Conservation (phyloP, 2,797 vertebrate species). For the Enteromius mattozi region DNA sequence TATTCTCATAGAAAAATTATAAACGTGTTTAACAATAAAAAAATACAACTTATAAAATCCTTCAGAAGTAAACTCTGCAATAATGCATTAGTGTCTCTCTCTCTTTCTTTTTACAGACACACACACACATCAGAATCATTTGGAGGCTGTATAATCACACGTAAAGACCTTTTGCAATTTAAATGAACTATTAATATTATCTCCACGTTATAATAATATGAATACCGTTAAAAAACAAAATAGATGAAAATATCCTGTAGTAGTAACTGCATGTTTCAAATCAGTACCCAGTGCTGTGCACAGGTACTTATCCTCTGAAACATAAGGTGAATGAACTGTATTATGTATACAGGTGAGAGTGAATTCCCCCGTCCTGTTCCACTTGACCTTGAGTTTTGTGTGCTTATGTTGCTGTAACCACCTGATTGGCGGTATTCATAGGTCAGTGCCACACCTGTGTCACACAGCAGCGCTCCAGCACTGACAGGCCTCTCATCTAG, state of each 20-base stretch:
- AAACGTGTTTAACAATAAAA: background rate
- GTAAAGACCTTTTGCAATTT: background rate
- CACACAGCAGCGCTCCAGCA: slow-evolving; percentile 1
- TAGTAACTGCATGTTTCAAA: background rate
- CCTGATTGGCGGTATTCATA: slow-evolving; percentile 53
- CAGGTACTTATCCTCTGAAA: background rate
- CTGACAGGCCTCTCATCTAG: background rate
- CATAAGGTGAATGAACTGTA: background rate
- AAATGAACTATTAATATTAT: background rate
- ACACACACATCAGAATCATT: background rate
- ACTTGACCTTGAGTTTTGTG: slow-evolving; percentile 6
- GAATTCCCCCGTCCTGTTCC: background rate
- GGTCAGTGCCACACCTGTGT: slow-evolving; percentile 62
- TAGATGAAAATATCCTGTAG: no score
- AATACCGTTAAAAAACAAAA: background rate
- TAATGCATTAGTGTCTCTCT: no score
- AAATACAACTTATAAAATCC: background rate
- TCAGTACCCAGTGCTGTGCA: background rate
- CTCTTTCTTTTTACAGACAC: background rate
- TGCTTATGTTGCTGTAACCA: slow-evolving; percentile 22
- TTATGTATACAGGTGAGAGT: background rate
- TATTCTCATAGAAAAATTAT: no score
- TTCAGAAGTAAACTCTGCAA: no score
- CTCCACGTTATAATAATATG: background rate
- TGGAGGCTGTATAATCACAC: background rate